These are phyloP conservation scores for Rapana venosa DNA, from an alignment of 2,888 invertebrate species.

Conservation along the genomic window DNA sequence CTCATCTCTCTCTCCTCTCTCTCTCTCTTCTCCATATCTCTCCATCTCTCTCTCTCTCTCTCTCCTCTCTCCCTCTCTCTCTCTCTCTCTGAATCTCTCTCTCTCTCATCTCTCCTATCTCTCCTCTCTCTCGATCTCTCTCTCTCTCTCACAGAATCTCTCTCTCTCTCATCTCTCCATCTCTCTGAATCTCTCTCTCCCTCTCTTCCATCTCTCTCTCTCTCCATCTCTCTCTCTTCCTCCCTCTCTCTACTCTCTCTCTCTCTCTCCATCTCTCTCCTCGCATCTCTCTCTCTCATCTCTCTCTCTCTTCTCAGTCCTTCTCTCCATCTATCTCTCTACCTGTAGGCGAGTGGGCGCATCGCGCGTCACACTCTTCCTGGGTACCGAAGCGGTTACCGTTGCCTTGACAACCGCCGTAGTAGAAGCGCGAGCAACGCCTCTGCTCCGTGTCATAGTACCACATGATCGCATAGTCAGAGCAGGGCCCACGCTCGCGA, in stretches of 20 bases:
- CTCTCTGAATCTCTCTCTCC: no score
- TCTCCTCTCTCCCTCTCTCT: no score
- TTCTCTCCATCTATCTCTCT: background rate
- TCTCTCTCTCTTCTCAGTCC: background rate
- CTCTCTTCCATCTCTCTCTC: no score
- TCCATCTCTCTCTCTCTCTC: no score
- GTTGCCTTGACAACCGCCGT: conserved; percentile 90
- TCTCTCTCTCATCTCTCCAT: no score
- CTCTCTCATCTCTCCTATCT: no score
- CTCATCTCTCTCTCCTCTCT: no score
- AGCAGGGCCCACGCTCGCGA: conserved; percentile 51
- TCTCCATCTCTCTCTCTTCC: no score
- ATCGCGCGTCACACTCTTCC: conserved; percentile 61
- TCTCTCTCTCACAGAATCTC: no score
- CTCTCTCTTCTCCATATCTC: no score
- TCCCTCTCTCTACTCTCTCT: background rate
- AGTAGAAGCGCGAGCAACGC: conserved; percentile 85
- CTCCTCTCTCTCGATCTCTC: no score
- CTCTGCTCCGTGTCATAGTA: conserved; percentile 84
- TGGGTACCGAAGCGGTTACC: conserved; percentile 85
- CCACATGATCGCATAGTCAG: conserved; percentile 79
- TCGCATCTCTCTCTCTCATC: background rate
- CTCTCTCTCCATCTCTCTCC: background rate
- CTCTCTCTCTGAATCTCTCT: no score
- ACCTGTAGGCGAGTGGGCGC: conserved; percentile 36